Conservation (phyloP, 2,797 vertebrate genomes). For the Chanos chanos region DNA sequence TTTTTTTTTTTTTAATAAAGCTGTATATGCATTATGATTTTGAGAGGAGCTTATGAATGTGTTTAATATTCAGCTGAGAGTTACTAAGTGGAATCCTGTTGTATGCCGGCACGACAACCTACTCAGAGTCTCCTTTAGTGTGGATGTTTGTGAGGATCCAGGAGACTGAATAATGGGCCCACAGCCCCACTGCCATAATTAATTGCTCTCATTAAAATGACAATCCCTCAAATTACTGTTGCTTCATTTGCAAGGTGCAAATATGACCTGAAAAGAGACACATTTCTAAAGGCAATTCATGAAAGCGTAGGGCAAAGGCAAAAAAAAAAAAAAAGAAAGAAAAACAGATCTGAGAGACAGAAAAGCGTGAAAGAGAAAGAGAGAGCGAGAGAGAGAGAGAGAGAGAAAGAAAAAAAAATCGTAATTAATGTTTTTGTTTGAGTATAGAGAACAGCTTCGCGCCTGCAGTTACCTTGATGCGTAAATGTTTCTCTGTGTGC, state of each 20-base stretch:
- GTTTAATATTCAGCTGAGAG: conserved; percentile 24
- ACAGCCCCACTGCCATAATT: conserved; percentile 42
- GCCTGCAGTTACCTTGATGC: conserved; percentile 54
- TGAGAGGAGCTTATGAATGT: conserved; percentile 27
- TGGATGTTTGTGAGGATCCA: conserved; percentile 26
- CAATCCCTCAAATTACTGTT: conserved; percentile 47
- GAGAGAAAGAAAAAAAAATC: conserved; percentile 29
- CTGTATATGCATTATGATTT: conserved; percentile 14
- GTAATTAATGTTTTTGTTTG: conserved; percentile 60
- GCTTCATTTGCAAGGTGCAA: conserved; percentile 37
- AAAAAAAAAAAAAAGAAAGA: conserved; percentile 11
- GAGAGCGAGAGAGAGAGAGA: too few species aligned
- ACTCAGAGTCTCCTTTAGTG: neutral
- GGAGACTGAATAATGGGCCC: conserved; percentile 22
- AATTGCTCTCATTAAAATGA: conserved; percentile 57
- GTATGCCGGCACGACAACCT: too few species aligned
- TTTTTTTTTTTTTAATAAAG: neutral
- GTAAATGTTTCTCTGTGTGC: conserved; percentile 54
- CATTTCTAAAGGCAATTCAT: conserved; percentile 54
- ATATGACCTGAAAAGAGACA: conserved; percentile 39
- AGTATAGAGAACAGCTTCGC: conserved; percentile 39
- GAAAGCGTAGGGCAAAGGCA: conserved; percentile 16
- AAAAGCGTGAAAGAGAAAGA: neutral
- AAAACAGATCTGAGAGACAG: too few species aligned
- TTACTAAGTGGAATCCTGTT: neutral